Evolutionary conservation across 2,113 vertebrate genomes (phyloP), one percentile per base, ranked within the genome.

Genomic region (Synchiropus splendidus): DNA sequence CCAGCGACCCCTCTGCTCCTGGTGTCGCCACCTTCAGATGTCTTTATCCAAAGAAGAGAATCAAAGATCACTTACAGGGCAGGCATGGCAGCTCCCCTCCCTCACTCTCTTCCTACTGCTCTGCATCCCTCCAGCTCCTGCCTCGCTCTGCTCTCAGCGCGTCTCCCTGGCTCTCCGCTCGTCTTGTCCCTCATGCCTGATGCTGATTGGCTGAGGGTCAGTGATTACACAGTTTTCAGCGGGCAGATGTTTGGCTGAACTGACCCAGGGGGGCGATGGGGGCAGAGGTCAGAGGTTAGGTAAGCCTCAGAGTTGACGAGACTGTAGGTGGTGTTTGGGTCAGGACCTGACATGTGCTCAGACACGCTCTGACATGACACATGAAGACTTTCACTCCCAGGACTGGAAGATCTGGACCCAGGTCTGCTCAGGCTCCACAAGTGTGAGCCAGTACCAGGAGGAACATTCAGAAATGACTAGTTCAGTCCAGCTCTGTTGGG

Each of bases 221-320:
- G 64, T 69, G 76, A 78, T 78, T 70, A 73, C 49, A 45, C 58
- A 40, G 48, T 70, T 51, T 62, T 71, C 49, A 55, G 50, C 43
- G 31, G 75, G 67, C 77, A 80, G 67, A 80, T 74, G 77, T 69
- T 70, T 70, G 60, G 38, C 45, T 77, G 49, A 65, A 63, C 46
- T 61, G 46, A 41, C 14, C 36, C 53, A 31, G 49, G 51, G 51
- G 14, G 12, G 42, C 2, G 51, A 48, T 41, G 6, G 49, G 31
- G 34, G n/a, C n/a, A n/a, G n/a, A 46, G 60, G 71, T 77, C 65
- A 77, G 52, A 67, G 78, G 77, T 74, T 81, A 77, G 44, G 55
- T 72, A 80, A 83, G 68, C 75, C 35, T 58, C 42, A 38, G 45
- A 51, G 54, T 53, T 72, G 51, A 63, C 54, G 61, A 56, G 58